Evolutionary conservation across 2,113 vertebrate species (phyloP).

Genomic region (Saguinus imperator): DNA sequence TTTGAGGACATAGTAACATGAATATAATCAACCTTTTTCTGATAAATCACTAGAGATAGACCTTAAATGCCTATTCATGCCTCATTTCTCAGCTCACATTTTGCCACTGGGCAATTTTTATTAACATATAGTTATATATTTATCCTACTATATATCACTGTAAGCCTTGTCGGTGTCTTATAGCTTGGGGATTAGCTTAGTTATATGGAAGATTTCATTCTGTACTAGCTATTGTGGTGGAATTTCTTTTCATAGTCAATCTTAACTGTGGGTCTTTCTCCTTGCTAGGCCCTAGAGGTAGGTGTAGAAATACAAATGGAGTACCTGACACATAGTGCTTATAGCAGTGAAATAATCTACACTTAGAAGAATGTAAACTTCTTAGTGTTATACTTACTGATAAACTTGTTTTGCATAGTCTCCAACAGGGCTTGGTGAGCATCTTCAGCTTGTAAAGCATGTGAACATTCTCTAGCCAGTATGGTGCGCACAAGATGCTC

Average conservation of each 20-base stretch:
- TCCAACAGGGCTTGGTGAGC: conserved; percentile 98
- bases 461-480: conserved; percentile 97
- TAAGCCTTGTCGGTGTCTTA: neutral
- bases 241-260: neutral
- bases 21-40: neutral
- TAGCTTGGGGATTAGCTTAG: neutral
- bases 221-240: neutral
- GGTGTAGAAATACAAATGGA: neutral
- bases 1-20: neutral
- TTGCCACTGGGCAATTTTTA: neutral
- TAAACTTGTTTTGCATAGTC: conserved; percentile 99
- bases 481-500: conserved; percentile 99
- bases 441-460: conserved; percentile 96
- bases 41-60: neutral
- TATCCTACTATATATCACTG: neutral
- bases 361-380: neutral
- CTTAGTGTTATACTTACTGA: conserved; percentile 88
- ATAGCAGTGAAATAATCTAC: neutral
- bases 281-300: neutral
- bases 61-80: neutral
- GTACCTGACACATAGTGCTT: neutral
- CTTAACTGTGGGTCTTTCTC: neutral
- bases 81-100: neutral
- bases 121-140: neutral
- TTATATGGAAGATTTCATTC: neutral